Base-by-base conservation (phyloP, 2,113 vertebrate genomes). In the Empidonax alnorum region DNA sequence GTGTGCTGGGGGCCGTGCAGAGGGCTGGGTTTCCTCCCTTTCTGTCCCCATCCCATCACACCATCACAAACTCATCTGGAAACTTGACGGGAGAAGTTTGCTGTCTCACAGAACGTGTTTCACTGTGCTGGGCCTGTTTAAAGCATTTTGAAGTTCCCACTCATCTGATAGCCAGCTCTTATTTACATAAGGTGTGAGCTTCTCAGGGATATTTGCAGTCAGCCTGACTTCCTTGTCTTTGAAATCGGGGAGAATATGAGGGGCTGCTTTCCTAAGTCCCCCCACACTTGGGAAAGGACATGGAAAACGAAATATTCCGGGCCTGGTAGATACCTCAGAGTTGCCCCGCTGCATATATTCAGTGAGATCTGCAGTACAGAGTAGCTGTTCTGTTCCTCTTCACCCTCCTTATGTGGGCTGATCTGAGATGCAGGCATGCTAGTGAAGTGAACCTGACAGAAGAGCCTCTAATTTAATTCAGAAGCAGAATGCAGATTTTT, bases 381-480 rank as follows among this genome's bases (percentile, higher is more conserved):
- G 52, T 74, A 71, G 78, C 59, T 95, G 55, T 46, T 87, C 12
- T 0, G 27, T 52, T 97, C 79, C 72, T 93, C 61, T 56, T 71
- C 91, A 61, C 27, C 50, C 78, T 83, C 79, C 62, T 66, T 75
- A 77, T 2, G n/a, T 89, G 79, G 88, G 79, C 73, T 93, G 90
- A 87, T 81, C 55, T 78, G 83, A 84, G 93, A 90, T 89, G 90
- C 94, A 92, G 83, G 52, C 88, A 65, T 8, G 2, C 61, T 81
- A 67, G 68, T 84, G 63, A 80, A 92, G 90, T 7, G 47, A 93
- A 92, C 72, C 85, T 68, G 65, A 78, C 49, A 84, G 85, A 90
- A 90, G 94, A 94, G 41, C 88, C 49, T 96, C 87, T 94, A 91
- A 94, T 93, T 87, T 71, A 59, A 89, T 87, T 95, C 87, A 93